A percentile compares a stretch with the other conserved stretches of the same genome.
These are phyloP conservation scores for Molossus molossus DNA, from an alignment of 2,797 vertebrate genomes.

Conservation along the genomic window DNA sequence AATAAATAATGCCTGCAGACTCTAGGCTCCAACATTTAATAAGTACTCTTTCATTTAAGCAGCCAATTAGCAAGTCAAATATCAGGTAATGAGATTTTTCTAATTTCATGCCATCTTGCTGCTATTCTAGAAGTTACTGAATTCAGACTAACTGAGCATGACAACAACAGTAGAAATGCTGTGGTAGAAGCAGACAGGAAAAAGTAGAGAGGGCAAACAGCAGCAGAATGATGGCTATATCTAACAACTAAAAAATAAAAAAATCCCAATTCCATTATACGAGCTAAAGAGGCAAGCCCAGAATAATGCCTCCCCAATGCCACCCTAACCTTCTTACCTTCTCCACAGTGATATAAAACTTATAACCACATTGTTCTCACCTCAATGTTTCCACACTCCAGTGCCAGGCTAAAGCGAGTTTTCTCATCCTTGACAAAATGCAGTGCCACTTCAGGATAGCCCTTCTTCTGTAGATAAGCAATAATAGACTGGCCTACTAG, in stretches of 20 bases:
- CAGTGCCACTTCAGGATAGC: slow-evolving; percentile 97
- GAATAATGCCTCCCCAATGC: neutral
- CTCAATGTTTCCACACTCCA: slow-evolving; percentile 99
- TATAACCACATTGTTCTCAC: slow-evolving; percentile 86
- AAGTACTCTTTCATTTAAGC: slow-evolving; percentile 1
- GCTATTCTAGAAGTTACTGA: slow-evolving; percentile 12
- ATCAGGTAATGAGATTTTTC: slow-evolving; percentile 45
- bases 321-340: neutral
- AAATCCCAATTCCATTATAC: neutral
- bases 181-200: slow-evolving; percentile 15
- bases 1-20: slow-evolving; percentile 3
- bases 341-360: neutral
- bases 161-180: neutral
- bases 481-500: slow-evolving; percentile 99
- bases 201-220: neutral
- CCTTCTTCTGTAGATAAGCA: slow-evolving; percentile 98
- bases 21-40: neutral
- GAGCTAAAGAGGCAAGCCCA: neutral
- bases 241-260: slow-evolving; percentile 35
- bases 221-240: slow-evolving; percentile 18
- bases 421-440: slow-evolving; percentile 99
- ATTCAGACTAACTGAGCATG: slow-evolving; percentile 33
- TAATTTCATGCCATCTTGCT: slow-evolving; percentile 19
- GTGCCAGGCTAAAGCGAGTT: slow-evolving; percentile 96
- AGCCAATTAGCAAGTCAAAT: neutral